Percentiles rank a stretch among this genome's conserved stretches.
Evolutionary conservation across 1,140 invertebrate genomes (phyloP).

Genomic region (Conus betulinus): DNA sequence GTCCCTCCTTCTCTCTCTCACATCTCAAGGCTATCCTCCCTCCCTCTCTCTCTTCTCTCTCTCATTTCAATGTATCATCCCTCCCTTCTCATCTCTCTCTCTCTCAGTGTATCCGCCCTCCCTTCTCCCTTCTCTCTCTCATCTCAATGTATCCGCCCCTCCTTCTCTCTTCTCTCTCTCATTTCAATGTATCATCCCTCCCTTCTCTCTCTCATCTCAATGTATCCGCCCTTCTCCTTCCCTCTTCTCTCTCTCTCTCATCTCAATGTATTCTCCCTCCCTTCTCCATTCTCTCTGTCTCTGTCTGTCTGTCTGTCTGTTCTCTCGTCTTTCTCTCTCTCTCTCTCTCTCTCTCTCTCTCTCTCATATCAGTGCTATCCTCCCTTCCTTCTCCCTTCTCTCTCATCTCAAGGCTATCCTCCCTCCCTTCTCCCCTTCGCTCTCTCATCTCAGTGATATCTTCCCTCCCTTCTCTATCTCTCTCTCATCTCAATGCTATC

Average conservation of each 20-base stretch:
- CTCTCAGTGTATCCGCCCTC: background rate
- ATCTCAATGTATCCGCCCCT: background rate
- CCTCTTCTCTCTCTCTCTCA: no score
- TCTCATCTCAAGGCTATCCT: no score
- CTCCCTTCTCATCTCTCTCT: no score
- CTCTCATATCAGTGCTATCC: background rate
- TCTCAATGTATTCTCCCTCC: no score
- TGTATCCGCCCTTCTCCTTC: no score
- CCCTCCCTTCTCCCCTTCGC: conserved; percentile 27
- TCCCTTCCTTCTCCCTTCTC: no score
- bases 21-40: no score
- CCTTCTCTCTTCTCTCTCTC: conserved; percentile 2
- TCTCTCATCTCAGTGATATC: background rate
- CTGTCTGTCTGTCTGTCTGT: no score
- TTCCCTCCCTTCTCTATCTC: background rate
- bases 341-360: background rate
- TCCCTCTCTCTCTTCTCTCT: background rate
- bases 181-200: no score
- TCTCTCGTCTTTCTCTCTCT: no score
- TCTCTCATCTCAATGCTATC: background rate
- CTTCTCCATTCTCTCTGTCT: no score
- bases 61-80: background rate
- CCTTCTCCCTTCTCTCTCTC: conserved; percentile 30
- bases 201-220: conserved; percentile 15
- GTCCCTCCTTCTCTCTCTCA: no score